Base-by-base conservation (phyloP, 1,140 invertebrate species). In the Tetranychus urticae region DNA sequence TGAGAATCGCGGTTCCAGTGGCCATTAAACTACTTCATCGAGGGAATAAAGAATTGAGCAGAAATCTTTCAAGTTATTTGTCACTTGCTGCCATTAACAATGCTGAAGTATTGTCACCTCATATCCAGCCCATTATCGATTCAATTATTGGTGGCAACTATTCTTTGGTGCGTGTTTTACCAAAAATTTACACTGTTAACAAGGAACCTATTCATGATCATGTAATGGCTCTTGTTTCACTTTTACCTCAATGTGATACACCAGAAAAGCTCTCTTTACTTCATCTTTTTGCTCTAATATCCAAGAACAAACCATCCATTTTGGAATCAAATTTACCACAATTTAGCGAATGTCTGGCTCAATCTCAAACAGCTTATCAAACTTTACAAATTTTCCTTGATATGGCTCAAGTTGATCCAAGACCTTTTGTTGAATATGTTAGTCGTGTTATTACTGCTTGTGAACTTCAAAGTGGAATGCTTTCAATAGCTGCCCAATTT, bases 11-110 rank as follows among this genome's bases (percentile, higher is more conserved):
- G 14, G 75, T 93, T 61, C 88, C 89, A 4, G 81, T 89, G 31
- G 86, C 87, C 4, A 86, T 94, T 0, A 87, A 89, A 72, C 89
- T 91, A 70, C 74, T 94, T 37, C 82, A 86, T 66, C 86, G 87
- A 73, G 85, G 86, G 31, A 92, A 92, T 70, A 79, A 81, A 65
- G 88, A 93, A 71, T 75, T 94, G 54, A 84, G 84, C 1, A 74
- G 86, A 48, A 90, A 88, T 72, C 83, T 92, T 73, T 86, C 88
- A 56, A 85, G 86, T 58, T 93, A 94, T 73, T 74, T 94, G 14
- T 89, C 86, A 1, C 73, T 94, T 61, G 88, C 87, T n/a, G 88
- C 88, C 56, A 87, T 90, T 57, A 85, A 91, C 68, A 86, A 90
- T 74, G 83, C 87, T 35, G 79, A 82, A 62, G 72, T 91, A 62